phyloP scores from a whole-genome alignment of 2,113 vertebrate genomes.

The Vombatus ursinus region DNA sequence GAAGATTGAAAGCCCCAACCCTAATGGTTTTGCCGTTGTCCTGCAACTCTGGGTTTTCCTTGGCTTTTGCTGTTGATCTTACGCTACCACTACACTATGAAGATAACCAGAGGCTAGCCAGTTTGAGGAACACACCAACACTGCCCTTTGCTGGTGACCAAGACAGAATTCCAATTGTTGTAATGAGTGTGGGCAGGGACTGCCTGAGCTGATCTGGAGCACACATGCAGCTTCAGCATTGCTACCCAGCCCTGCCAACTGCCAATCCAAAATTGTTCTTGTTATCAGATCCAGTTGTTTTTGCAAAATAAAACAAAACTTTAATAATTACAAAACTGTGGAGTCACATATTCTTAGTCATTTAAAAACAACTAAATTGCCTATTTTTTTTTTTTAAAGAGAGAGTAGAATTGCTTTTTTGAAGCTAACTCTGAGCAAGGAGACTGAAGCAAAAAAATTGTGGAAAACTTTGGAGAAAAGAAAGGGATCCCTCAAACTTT shows the following conservation, averaged over 20 bases:
- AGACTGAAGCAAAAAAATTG: background rate
- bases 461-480: background rate
- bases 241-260: background rate
- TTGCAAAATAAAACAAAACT: background rate
- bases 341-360: background rate
- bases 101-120: background rate
- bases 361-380: background rate
- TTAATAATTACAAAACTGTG: background rate
- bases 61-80: background rate
- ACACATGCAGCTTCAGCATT: background rate
- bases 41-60: background rate
- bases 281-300: background rate
- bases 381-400: too few relatives aligned
- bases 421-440: background rate
- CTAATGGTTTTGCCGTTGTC: background rate
- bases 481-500: background rate
- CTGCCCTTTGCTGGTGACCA: background rate
- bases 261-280: background rate
- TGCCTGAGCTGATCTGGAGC: background rate
- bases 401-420: background rate
- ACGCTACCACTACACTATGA: background rate
- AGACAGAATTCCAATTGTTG: background rate
- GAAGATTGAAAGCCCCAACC: background rate
- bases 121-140: background rate
- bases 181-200: background rate